These are phyloP conservation scores for Pagetopsis macropterus DNA, from an alignment of 2,797 vertebrate genomes.

Conservation along the genomic window DNA sequence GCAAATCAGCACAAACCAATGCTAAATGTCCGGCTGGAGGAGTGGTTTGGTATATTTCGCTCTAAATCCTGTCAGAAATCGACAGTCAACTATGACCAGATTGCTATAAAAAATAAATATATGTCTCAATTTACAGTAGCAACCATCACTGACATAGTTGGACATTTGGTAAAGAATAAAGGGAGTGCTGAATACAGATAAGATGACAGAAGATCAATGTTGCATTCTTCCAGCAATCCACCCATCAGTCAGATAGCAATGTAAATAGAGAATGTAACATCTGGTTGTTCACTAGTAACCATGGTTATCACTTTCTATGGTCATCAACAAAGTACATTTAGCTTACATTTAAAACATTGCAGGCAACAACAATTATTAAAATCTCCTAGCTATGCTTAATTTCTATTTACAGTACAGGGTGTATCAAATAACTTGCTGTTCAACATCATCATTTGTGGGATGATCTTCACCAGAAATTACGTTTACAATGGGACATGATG, in stretches of 20 bases:
- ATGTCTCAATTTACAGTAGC: slow-evolving; percentile 22
- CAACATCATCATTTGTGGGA: slow-evolving; percentile 10
- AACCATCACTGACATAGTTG: slow-evolving; percentile 34
- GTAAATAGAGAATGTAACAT: slow-evolving; percentile 21
- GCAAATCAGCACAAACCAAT: slow-evolving; percentile 22
- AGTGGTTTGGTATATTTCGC: slow-evolving; percentile 41
- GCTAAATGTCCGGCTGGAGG: slow-evolving; percentile 9
- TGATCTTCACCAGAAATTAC: slow-evolving; percentile 17
- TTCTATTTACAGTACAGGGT: neutral
- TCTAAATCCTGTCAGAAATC: slow-evolving; percentile 54
- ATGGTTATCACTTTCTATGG: neutral
- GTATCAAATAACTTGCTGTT: neutral
- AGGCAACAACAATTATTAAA: neutral
- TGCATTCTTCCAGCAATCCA: slow-evolving; percentile 6
- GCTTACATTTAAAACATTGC: neutral
- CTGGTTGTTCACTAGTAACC: neutral
- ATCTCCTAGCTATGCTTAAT: neutral
- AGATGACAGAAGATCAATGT: slow-evolving; percentile 31
- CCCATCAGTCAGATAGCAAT: slow-evolving; percentile 23
- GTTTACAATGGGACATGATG: slow-evolving; percentile 27
- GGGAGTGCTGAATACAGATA: slow-evolving; percentile 18
- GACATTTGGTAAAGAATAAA: slow-evolving; percentile 25
- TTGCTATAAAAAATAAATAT: slow-evolving; percentile 49
- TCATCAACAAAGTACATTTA: neutral
- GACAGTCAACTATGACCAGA: slow-evolving; percentile 48